A percentile compares a stretch with the other conserved stretches of the same genome.
phyloP scores from a whole-genome alignment of 2,888 invertebrate species.

The Diplolepis rosae region DNA sequence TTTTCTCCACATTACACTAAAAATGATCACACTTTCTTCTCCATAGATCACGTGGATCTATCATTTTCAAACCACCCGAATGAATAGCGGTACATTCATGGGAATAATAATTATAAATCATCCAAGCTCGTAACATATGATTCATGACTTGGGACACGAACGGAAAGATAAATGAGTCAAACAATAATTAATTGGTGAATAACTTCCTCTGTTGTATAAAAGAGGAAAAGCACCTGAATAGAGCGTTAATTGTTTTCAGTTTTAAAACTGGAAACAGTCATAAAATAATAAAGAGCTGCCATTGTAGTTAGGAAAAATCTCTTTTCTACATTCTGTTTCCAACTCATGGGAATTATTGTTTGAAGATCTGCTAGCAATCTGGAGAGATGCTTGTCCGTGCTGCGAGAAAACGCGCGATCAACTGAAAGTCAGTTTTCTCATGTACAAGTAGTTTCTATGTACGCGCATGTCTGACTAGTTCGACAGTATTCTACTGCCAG shows the following conservation, averaged over 20 bases:
- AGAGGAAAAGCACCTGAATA: background rate
- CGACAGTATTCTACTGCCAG: conserved; percentile 53
- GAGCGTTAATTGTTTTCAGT: background rate
- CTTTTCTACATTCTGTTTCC: background rate
- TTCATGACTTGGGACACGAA: background rate
- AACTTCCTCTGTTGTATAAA: background rate
- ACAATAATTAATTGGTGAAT: conserved; percentile 1
- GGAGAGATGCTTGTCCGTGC: conserved; percentile 46
- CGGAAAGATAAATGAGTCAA: background rate
- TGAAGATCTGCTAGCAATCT: background rate
- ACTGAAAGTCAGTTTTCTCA: conserved; percentile 54
- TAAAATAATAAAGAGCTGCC: background rate
- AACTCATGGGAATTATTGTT: background rate
- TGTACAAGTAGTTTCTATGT: conserved; percentile 41
- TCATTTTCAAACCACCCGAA: background rate
- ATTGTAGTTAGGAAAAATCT: background rate
- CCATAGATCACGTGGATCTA: conserved; percentile 6
- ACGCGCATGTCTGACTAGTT: conserved; percentile 64
- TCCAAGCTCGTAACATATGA: background rate
- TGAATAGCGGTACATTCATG: background rate
- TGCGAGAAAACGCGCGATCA: conserved; percentile 58
- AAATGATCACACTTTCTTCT: conserved; percentile 6
- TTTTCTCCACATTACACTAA: conserved; percentile 23
- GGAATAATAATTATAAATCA: background rate
- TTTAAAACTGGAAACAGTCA: conserved; percentile 8